Base-by-base conservation (phyloP, 2,888 invertebrate species). In the Entomobrya multifasciata region DNA sequence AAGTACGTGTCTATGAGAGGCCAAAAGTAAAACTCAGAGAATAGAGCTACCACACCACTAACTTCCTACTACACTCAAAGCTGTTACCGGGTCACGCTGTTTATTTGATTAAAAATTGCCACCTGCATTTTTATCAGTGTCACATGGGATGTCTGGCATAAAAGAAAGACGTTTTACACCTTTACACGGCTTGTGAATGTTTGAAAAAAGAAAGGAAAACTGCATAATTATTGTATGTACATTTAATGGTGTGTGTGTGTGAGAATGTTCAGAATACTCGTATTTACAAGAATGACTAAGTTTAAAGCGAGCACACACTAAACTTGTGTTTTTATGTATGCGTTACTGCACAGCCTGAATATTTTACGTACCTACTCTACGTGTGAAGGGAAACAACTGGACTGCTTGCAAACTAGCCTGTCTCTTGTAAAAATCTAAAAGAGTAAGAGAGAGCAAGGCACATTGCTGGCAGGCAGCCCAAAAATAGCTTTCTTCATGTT, bases 71-170 rank as follows among this genome's bases (percentile, higher is more conserved):
- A 67, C 83, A 57, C 44, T 30, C 77, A 44, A 13, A 6, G 1
- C 62, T 74, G 74, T 86, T 74, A 74, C 74, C 78, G 60, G 78
- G 78, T 85, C 72, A 78, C 72, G 74, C 72, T 74, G 86, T 86
- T 79, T 52, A 86, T 86, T 86, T 72, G 79, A 79, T 86, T 62
- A 72, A 85, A 22, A 20, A 72, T 41, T 62, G 49, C 47, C 74
- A 79, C 74, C 86, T 79, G 86, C 78, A 79, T 55, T 79, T 65
- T 67, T 72, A 79, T 79, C 60, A 72, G 22, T 62, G 79, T 62
- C 65, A 49, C 41, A 62, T 15, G 27, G 62, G n/a, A 15, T 52
- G 17, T 17, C n/a, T 17, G 17, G 15, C 52, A 17, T 2, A 47
- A 15, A 47, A 47, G n/a, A 44, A 47, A 47, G n/a, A 15, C 15